Percentiles rank a stretch among this genome's conserved stretches.
phyloP scores from a whole-genome alignment of 2,888 invertebrate species.

The Hypomecis atomaria region DNA sequence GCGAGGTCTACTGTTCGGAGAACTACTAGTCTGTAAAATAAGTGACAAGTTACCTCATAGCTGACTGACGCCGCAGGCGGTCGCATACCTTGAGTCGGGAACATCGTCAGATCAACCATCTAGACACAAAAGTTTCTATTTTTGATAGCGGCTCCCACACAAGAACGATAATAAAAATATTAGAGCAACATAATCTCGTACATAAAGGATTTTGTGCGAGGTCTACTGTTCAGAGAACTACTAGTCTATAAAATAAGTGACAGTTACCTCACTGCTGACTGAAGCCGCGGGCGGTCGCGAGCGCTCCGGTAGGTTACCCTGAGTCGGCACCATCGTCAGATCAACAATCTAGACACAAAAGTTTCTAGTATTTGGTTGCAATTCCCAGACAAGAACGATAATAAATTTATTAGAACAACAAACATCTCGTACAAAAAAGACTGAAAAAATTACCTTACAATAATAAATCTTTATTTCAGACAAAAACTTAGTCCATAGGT shows the following conservation, averaged over 20 bases:
- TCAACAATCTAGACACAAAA: conserved; percentile 12
- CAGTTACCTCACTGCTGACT: not conserved
- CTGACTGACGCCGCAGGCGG: not conserved
- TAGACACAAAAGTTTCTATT: not conserved
- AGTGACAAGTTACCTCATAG: conserved; percentile 2
- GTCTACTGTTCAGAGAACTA: no score
- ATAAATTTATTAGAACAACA: no score
- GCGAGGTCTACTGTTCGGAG: no score
- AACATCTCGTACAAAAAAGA: not conserved
- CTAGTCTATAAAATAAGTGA: no score
- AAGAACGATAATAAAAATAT: not conserved
- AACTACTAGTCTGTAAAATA: no score
- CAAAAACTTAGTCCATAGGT: no score
- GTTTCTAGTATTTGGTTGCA: not conserved
- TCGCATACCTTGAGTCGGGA: not conserved
- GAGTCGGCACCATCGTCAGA: conserved; percentile 18
- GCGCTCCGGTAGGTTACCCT: not conserved
- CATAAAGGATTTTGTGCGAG: not conserved
- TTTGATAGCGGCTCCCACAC: not conserved
- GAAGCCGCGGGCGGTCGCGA: not conserved
- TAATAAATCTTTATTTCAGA: no score
- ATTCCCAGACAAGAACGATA: not conserved
- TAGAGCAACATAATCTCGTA: not conserved
- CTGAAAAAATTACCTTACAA: no score
- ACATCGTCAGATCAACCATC: conserved; percentile 20